phyloP scores from a whole-genome alignment of 2,797 vertebrate species.

The Buceros bicornis region DNA sequence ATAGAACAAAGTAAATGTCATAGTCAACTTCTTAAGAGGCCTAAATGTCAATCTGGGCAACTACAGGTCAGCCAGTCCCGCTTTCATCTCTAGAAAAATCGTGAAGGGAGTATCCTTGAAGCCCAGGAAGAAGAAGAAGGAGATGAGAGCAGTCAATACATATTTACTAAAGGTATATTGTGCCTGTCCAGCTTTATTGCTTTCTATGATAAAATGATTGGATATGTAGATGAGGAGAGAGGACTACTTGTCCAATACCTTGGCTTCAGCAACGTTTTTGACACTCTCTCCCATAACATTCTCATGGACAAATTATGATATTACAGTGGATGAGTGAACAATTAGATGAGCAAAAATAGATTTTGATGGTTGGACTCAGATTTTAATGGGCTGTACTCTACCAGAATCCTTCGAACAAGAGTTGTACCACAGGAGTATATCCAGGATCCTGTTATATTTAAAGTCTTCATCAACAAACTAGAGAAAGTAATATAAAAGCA shows the following conservation, averaged over 20 bases:
- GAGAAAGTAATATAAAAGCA: not conserved
- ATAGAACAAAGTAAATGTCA: not conserved
- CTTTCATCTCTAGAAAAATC: not conserved
- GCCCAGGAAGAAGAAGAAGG: not conserved
- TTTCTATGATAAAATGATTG: not conserved
- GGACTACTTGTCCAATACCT: not conserved
- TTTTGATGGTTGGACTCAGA: not conserved
- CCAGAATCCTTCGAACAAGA: not conserved
- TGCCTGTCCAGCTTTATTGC: not conserved
- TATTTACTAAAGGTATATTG: not conserved
- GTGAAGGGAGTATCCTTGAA: not conserved
- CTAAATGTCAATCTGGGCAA: not conserved
- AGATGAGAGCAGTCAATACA: fast-evolving
- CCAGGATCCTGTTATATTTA: not conserved
- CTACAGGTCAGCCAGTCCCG: not conserved
- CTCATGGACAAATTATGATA: not conserved
- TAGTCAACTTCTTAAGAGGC: not conserved
- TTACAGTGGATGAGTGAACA: not conserved
- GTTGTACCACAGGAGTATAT: not conserved
- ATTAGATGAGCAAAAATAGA: not conserved
- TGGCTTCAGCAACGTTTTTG: not conserved
- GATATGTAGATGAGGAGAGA: not conserved
- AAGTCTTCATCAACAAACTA: not conserved
- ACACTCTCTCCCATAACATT: fast-evolving
- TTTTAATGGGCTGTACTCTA: not conserved